Conservation (phyloP, 1,140 invertebrate genomes). For the Bombus terrestris region DNA sequence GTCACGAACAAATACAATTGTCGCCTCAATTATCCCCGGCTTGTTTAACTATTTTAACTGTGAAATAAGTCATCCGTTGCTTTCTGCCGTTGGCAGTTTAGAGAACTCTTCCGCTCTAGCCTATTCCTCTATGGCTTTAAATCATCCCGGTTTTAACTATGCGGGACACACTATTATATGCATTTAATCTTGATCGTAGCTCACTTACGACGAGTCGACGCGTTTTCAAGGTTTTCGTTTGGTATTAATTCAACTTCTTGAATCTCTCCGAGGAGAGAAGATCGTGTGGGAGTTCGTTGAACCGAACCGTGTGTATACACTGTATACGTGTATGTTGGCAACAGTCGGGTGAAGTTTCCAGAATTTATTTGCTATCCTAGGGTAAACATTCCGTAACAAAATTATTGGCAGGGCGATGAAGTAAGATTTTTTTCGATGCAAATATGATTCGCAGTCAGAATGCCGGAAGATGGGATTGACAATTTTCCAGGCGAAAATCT, state of each 20-base stretch:
- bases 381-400: constrained; percentile 30
- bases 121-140: constrained; percentile 6
- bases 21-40: neutral
- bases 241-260: constrained; percentile 41
- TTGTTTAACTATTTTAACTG: neutral
- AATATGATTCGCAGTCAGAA: constrained; percentile 7
- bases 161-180: constrained; percentile 5
- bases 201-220: constrained; percentile 14
- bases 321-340: neutral
- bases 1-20: neutral
- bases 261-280: constrained; percentile 31
- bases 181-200: constrained; percentile 48
- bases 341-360: neutral
- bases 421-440: constrained; percentile 1
- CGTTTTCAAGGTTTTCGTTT: constrained; percentile 39
- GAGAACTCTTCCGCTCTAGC: neutral
- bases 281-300: constrained; percentile 35
- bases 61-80: constrained; percentile 7
- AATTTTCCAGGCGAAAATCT: constrained; percentile 2
- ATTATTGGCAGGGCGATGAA: neutral
- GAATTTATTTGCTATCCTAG: constrained; percentile 20
- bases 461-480: neutral
- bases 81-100: neutral
- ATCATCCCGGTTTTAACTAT: constrained; percentile 31
- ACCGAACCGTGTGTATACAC: neutral